A percentile compares a stretch with the other conserved stretches of the same genome.
phyloP scores from a whole-genome alignment of 2,797 vertebrate genomes.

The Tragelaphus eurycerus region DNA sequence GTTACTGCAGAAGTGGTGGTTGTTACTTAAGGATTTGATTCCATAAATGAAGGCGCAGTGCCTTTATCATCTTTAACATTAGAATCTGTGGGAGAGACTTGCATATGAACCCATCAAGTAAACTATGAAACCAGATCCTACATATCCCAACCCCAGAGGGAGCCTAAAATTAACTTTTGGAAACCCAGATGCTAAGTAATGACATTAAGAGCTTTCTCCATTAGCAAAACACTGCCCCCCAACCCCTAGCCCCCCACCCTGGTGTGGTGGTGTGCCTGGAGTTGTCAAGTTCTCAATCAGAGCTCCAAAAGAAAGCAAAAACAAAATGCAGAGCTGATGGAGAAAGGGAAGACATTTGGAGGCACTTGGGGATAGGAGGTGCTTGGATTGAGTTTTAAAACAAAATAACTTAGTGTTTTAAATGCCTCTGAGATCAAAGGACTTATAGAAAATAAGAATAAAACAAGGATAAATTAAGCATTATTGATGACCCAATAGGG shows the following conservation, averaged over 20 bases:
- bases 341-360: neutral
- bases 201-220: neutral
- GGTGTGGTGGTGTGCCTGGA: neutral
- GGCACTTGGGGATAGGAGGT: neutral
- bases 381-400: neutral
- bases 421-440: neutral
- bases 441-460: neutral
- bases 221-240: neutral
- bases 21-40: slow-evolving; percentile 52
- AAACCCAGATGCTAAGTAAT: neutral
- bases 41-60: neutral
- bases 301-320: neutral
- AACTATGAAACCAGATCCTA: neutral
- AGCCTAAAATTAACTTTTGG: neutral
- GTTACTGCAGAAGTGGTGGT: neutral
- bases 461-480: neutral
- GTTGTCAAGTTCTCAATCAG: neutral
- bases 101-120: neutral
- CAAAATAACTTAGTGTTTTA: neutral
- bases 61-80: slow-evolving; percentile 11
- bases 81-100: neutral
- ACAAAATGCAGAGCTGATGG: neutral
- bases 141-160: neutral
- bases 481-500: neutral
- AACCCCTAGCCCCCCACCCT: accelerated